These are phyloP conservation scores for Selenia dentaria DNA, from an alignment of 2,888 invertebrate species.

Conservation along the genomic window DNA sequence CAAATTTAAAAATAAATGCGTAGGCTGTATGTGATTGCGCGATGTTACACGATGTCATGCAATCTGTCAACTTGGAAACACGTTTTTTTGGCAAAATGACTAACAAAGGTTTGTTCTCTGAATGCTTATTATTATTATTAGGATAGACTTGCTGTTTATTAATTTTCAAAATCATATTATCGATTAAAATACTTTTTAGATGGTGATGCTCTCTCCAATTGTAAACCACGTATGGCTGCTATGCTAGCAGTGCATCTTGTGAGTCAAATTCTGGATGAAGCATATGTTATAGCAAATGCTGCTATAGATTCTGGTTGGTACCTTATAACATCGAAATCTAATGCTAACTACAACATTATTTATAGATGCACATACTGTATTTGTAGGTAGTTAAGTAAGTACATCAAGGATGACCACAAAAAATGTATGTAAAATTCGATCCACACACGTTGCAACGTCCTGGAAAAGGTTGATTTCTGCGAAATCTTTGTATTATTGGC, in stretches of 20 bases:
- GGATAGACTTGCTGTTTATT: too few species aligned
- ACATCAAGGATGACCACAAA: too few species aligned
- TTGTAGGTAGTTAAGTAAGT: too few species aligned
- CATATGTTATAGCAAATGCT: constrained; percentile 61
- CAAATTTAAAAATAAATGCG: background rate
- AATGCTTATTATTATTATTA: too few species aligned
- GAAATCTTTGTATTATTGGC: too few species aligned
- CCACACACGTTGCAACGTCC: too few species aligned
- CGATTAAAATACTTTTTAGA: constrained; percentile 21
- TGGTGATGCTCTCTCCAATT: constrained; percentile 35
- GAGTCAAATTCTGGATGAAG: constrained; percentile 70
- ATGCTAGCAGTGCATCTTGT: constrained; percentile 65
- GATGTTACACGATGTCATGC: background rate
- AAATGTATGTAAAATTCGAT: too few species aligned
- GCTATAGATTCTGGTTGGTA: constrained; percentile 60
- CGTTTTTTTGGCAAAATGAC: constrained; percentile 47
- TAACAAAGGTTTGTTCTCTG: constrained; percentile 50
- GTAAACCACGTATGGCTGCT: constrained; percentile 51
- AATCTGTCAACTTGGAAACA: constrained; percentile 9
- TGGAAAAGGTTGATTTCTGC: too few species aligned
- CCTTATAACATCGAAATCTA: background rate
- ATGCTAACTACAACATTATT: too few species aligned
- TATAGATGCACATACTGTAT: too few species aligned
- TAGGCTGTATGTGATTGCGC: too few species aligned
- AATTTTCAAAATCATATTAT: too few species aligned